Conservation (phyloP, 2,113 vertebrate species). For the Lophotis ruficrista region DNA sequence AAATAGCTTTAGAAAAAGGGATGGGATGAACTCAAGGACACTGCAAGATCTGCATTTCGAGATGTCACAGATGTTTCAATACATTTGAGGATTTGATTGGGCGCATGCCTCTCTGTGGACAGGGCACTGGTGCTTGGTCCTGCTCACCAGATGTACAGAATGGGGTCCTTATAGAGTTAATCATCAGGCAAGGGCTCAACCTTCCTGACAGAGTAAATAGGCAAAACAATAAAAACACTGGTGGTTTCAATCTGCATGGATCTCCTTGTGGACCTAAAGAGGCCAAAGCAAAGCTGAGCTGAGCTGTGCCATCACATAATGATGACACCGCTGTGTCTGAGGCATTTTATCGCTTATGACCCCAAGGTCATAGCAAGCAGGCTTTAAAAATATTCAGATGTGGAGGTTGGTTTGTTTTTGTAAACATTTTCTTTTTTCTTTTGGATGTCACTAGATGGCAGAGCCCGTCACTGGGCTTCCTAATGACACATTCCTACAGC, state of each 20-base stretch:
- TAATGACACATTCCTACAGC: background rate
- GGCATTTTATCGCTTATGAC: background rate
- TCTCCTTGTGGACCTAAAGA: background rate
- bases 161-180: rapidly evolving
- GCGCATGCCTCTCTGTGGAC: rapidly evolving
- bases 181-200: background rate
- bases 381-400: background rate
- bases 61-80: background rate
- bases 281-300: background rate
- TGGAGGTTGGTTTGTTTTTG: background rate
- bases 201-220: background rate
- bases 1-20: background rate
- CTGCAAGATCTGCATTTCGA: background rate
- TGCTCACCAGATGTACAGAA: background rate
- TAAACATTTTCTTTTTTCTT: background rate
- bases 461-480: background rate
- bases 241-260: background rate
- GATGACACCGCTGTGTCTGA: rapidly evolving
- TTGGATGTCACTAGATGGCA: slow-evolving; percentile 34
- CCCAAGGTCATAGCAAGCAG: background rate
- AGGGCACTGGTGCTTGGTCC: background rate
- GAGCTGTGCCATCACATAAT: background rate
- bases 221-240: background rate
- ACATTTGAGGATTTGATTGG: background rate
- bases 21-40: background rate